Evolutionary conservation across 1,140 invertebrate species (phyloP).

Genomic region (Trichonephila clavata): DNA sequence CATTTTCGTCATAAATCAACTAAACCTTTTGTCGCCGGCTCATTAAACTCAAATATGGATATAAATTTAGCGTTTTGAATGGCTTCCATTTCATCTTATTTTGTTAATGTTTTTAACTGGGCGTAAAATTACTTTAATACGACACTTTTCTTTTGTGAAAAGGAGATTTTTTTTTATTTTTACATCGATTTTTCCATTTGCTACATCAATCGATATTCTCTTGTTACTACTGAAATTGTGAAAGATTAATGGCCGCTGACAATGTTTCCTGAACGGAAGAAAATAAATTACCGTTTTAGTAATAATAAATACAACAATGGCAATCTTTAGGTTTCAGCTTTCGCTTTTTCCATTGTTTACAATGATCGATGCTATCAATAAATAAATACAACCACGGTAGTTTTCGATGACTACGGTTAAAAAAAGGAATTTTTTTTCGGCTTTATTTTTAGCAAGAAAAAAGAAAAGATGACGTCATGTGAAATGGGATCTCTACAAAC

Average conservation of each 20-base stretch:
- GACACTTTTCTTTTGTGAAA: slow-evolving; percentile 21
- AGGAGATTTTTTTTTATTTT: background rate
- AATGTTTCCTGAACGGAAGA: slow-evolving; percentile 26
- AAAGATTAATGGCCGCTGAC: slow-evolving; percentile 48
- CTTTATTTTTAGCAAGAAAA: background rate
- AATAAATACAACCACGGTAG: slow-evolving; percentile 28
- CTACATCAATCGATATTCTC: slow-evolving; percentile 24
- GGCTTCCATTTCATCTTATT: slow-evolving; percentile 39
- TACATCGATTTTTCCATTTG: slow-evolving; percentile 59
- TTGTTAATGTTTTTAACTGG: slow-evolving; percentile 34
- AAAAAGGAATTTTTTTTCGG: background rate
- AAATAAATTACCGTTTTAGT: slow-evolving; percentile 63
- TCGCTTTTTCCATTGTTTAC: slow-evolving; percentile 31
- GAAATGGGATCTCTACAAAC: background rate
- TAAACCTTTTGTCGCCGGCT: slow-evolving; percentile 2
- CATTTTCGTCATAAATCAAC: slow-evolving; percentile 51
- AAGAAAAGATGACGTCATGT: background rate
- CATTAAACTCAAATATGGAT: slow-evolving; percentile 44
- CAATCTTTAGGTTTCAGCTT: slow-evolving; percentile 41
- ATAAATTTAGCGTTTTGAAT: slow-evolving; percentile 58
- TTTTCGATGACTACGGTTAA: background rate
- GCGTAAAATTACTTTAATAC: slow-evolving; percentile 39
- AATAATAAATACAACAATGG: slow-evolving; percentile 48
- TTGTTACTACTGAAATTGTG: slow-evolving; percentile 38
- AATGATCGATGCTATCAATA: slow-evolving; percentile 53